Conservation (phyloP, 2,888 invertebrate genomes). For the Phyto melanocephala region DNA sequence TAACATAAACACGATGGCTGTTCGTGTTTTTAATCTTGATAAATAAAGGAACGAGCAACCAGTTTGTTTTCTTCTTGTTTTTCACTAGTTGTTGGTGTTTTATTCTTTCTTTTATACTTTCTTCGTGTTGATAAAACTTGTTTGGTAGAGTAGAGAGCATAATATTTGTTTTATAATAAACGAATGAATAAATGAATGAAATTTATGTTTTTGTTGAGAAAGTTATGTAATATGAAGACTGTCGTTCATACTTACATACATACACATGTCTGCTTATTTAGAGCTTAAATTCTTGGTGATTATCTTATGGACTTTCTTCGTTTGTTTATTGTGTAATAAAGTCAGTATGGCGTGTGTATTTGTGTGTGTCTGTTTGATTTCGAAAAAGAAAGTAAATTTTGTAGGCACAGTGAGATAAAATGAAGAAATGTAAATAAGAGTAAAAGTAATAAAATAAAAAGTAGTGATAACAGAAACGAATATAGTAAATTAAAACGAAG, state of each 20-base stretch:
- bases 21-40: background rate
- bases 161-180: background rate
- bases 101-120: conserved; percentile 67
- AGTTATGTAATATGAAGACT: conserved; percentile 73
- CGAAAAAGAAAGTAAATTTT: conserved; percentile 44
- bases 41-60: background rate
- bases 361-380: background rate
- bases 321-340: background rate
- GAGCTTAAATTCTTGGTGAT: conserved; percentile 65
- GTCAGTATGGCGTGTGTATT: background rate
- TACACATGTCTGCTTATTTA: background rate
- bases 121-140: conserved; percentile 62
- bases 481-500: too few relatives aligned
- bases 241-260: too few relatives aligned
- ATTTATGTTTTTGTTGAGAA: conserved; percentile 68
- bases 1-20: background rate
- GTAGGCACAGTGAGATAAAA: background rate
- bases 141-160: conserved; percentile 1
- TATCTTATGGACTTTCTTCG: conserved; percentile 71
- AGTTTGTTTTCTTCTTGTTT: background rate
- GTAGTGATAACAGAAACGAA: too few relatives aligned
- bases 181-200: conserved; percentile 23
- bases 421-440: background rate
- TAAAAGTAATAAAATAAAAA: conserved; percentile 22
- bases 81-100: background rate